These are phyloP conservation scores for Gila robusta DNA, from an alignment of 2,797 vertebrate species.

Conservation along the genomic window DNA sequence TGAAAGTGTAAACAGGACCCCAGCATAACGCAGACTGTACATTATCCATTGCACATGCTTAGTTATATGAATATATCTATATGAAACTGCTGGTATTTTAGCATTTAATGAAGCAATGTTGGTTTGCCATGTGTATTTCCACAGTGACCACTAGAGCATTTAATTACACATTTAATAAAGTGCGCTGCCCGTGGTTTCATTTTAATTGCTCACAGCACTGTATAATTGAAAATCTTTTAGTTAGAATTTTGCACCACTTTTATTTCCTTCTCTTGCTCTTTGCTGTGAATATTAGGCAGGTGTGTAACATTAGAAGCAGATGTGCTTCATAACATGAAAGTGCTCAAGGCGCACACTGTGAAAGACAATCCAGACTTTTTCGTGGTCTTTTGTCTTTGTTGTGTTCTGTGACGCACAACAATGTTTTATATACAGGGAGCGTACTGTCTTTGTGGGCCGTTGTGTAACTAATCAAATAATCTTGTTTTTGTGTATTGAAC, in stretches of 20 bases:
- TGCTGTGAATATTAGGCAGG: conserved; percentile 5
- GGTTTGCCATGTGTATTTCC: not conserved
- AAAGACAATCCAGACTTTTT: conserved; percentile 3
- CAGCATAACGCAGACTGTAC: not conserved
- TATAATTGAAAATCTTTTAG: not conserved
- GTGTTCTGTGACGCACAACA: not conserved
- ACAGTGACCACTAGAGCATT: conserved; percentile 1
- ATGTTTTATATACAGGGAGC: not conserved
- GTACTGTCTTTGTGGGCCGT: not conserved
- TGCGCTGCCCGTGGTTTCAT: not conserved
- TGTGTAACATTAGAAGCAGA: conserved; percentile 72
- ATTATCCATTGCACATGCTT: not conserved
- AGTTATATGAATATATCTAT: not conserved
- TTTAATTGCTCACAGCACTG: not conserved
- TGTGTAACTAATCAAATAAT: not conserved
- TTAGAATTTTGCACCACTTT: not conserved
- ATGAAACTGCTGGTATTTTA: not conserved
- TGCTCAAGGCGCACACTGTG: conserved; percentile 3
- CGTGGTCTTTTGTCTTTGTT: conserved; percentile 4
- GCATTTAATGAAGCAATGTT: not conserved
- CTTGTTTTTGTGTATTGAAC: not conserved
- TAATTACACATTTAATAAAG: not conserved
- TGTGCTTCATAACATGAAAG: conserved; percentile 72
- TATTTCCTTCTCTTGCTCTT: not conserved
- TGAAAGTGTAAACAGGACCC: not conserved